Evolutionary conservation across 2,113 vertebrate species (phyloP).

Genomic region (Hoplias malabaricus): DNA sequence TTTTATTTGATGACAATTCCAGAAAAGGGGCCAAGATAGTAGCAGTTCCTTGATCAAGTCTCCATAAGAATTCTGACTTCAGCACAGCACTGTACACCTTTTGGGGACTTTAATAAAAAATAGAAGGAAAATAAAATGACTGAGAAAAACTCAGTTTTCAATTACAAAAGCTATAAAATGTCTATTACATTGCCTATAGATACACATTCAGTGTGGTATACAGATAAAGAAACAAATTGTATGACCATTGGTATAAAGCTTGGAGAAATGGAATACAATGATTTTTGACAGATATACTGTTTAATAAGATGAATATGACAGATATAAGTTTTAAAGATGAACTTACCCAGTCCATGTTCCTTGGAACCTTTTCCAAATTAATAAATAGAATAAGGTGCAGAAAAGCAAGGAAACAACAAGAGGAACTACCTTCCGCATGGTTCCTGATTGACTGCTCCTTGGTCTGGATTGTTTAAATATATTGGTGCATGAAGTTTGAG

Average conservation of each 20-base stretch:
- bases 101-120: background rate
- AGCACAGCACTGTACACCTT: background rate
- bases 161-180: background rate
- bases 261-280: too few species aligned
- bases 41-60: background rate
- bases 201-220: background rate
- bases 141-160: background rate
- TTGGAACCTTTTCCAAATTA: slow-evolving; percentile 7
- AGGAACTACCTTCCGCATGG: slow-evolving; percentile 8
- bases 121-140: background rate
- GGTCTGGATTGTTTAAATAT: background rate
- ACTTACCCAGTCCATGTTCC: slow-evolving; percentile 50
- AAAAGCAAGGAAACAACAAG: background rate
- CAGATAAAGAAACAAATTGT: background rate
- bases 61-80: background rate
- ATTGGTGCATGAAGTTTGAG: background rate
- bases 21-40: background rate
- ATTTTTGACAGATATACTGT: too few species aligned
- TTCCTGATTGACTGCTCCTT: background rate
- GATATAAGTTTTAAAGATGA: background rate
- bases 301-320: too few species aligned
- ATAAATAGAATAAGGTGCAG: background rate
- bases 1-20: background rate
- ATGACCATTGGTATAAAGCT: background rate
- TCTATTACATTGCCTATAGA: background rate